These are phyloP conservation scores for Sinocyclocheilus maitianheensis DNA, from an alignment of 2,113 vertebrate species.

Conservation along the genomic window DNA sequence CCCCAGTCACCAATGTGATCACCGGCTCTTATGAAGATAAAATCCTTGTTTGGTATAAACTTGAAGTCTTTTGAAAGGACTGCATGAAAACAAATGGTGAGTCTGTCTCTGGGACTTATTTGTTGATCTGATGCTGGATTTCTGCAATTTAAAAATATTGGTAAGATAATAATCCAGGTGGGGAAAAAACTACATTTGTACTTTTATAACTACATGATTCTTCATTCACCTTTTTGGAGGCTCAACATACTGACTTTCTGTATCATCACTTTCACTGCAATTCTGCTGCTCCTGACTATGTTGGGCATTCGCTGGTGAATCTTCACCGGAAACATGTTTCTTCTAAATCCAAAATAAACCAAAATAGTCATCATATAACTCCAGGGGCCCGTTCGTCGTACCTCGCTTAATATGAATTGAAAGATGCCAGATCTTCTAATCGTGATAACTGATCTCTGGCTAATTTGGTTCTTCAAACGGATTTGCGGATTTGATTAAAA, in stretches of 20 bases:
- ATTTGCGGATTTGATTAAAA: too few species aligned
- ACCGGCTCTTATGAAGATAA: slow-evolving; percentile 72
- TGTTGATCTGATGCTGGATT: slow-evolving; percentile 43
- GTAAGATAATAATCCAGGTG: not conserved
- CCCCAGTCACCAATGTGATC: slow-evolving; percentile 59
- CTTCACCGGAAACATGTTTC: slow-evolving; percentile 59
- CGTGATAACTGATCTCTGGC: too few species aligned
- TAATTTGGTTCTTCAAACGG: too few species aligned
- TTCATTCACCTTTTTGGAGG: slow-evolving; percentile 51
- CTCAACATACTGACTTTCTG: not conserved
- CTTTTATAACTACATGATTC: not conserved
- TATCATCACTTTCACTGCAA: not conserved
- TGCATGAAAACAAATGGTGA: slow-evolving; percentile 87
- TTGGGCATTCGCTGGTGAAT: not conserved
- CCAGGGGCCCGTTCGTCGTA: too few species aligned
- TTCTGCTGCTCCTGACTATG: not conserved
- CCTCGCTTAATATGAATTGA: too few species aligned
- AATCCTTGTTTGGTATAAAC: slow-evolving; percentile 62
- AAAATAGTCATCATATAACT: not conserved
- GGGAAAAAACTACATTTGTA: too few species aligned
- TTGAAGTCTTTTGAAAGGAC: slow-evolving; percentile 85
- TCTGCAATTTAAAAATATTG: slow-evolving; percentile 50
- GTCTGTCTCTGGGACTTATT: slow-evolving; percentile 45
- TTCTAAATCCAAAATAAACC: not conserved
- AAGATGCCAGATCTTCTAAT: too few species aligned